Base-by-base conservation (phyloP, 2,888 invertebrate species). In the Oscheius sp. region DNA sequence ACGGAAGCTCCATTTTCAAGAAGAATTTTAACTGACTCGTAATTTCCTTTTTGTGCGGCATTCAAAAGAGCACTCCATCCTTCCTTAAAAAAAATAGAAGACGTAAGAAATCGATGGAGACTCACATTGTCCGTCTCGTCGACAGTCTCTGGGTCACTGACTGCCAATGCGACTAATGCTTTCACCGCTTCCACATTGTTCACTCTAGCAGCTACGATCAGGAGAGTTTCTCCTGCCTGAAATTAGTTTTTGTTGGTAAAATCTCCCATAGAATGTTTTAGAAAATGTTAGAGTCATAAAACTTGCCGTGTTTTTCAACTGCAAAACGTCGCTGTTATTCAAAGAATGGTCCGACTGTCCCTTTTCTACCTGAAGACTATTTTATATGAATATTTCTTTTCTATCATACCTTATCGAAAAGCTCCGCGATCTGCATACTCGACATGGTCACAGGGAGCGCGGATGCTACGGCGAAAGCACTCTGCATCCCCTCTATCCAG, bases 41-140 rank as follows among this genome's bases (percentile, higher is more conserved):
- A 92, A 89, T 94, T 93, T 13, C 98, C 98, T 85, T 95, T 94
- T 5, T 97, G 93, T 81, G 95, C 93, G 3, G 97, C 96, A 96
- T 97, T 98, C 55, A 97, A 94, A 58, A 99, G 91, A 7, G 97
- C 90, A 88, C 80, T 89, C 89, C 89, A 89, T n/a, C 86, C 89
- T 58, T 89, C 89, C 79, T 90, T 74, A 33, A 47, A 35, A 60
- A 35, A 29, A 4, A 51, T 32, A 62, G n/a, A 60, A 58, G 37
- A 37, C 10, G 13, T n/a, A 9, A 58, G 21, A 53, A 51, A 47
- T 51, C 35, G n/a, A 42, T 42, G 4, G 42, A 42, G 42, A 55
- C 80, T 68, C 37, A 85, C 85, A 75, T 86, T 84, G 75, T 88
- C 88, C 9, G 86, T 86, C 51, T 88, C 88, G 66, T 88, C 88